Conservation (phyloP, 2,888 invertebrate species). For the Meta bourneti region DNA sequence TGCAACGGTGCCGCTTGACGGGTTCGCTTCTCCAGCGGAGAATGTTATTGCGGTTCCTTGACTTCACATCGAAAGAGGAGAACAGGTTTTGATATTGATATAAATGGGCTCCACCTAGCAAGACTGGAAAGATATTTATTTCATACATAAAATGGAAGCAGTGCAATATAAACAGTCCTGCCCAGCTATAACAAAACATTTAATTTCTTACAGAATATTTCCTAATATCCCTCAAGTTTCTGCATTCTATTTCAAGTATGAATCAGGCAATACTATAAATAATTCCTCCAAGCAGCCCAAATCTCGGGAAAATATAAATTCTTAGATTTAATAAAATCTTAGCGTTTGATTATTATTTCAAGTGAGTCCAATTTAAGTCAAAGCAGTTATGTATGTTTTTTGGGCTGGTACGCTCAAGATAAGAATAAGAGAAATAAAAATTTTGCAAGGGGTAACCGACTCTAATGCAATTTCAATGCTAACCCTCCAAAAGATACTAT, state of each 20-base stretch:
- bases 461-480: too few relatives aligned
- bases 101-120: conserved; percentile 62
- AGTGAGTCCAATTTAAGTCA: too few relatives aligned
- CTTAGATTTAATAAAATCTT: too few relatives aligned
- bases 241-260: neutral
- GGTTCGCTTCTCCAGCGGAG: conserved; percentile 62
- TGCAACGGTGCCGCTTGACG: conserved; percentile 65
- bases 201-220: too few relatives aligned
- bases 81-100: conserved; percentile 66
- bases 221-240: neutral
- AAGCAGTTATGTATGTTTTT: too few relatives aligned
- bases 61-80: conserved; percentile 66
- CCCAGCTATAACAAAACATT: too few relatives aligned
- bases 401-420: too few relatives aligned
- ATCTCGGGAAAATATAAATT: neutral
- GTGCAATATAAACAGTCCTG: neutral
- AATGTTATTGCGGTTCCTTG: conserved; percentile 66
- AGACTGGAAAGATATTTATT: conserved; percentile 50
- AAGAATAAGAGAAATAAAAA: too few relatives aligned
- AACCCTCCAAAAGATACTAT: too few relatives aligned
- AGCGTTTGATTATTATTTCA: too few relatives aligned
- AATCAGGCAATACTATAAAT: neutral
- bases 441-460: too few relatives aligned
- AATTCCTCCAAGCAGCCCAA: neutral
- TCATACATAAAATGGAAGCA: neutral